Base-by-base conservation (phyloP, 2,888 invertebrate species). In the Orthosia incerta region DNA sequence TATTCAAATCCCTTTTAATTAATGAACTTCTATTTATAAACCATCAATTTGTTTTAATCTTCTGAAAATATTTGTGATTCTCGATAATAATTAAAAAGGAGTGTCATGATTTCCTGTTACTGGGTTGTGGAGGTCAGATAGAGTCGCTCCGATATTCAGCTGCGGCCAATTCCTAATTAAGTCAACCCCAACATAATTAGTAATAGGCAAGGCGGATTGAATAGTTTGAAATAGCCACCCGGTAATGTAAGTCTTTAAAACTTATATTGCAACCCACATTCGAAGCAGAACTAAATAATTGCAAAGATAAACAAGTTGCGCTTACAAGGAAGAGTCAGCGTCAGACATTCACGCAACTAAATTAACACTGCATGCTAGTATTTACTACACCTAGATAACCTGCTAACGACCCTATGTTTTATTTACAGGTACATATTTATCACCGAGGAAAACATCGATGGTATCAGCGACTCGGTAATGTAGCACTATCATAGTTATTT, bases 361-460 rank as follows among this genome's bases (percentile, higher is more conserved):
- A 72, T 53, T 11, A n/a, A 64, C 45, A 62, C 26, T 39, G n/a
- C 57, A 26, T 56, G 31, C 53, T 50, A 59, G 57, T 63, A 78
- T 67, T 63, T 75, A 60, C 76, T 51, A 48, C 48, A 63, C 51
- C 23, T 67, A 74, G 67, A 79, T 74, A 83, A 80, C 45, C 26
- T 57, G 45, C 66, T 81, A 84, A 81, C 9, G 20, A 66, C 9
- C 39, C 26, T 39, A 15, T 81, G 23, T 80, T 84, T 82, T 82
- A 60, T 80, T 83, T 48, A 57, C 82, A 82, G 82, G 82, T 82
- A 82, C 63, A 51, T 66, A 13, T 45, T 20, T 20, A 46, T 59
- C 63, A 48, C 39, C 3, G 31, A 57, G 67, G 67, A 84, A 61
- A 75, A 51, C 61, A 26, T 46, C 18, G 20, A 23, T 18, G 79